Evolutionary conservation across 2,797 vertebrate species (phyloP).

Genomic region (Coracias cyanogaster): DNA sequence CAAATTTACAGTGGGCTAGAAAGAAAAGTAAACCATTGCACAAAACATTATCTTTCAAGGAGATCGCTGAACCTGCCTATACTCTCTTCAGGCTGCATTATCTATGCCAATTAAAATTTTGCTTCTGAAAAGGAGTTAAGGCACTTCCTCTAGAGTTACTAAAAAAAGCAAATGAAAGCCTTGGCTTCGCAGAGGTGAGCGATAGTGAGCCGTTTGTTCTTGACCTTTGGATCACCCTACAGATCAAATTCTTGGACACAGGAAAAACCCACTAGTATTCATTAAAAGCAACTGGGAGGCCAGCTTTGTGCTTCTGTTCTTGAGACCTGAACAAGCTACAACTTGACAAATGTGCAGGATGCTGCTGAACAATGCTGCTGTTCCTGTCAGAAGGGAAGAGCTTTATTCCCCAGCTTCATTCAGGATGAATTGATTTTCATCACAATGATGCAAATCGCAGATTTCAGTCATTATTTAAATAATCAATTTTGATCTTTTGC

Average conservation of each 20-base stretch:
- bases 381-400: conserved; percentile 49
- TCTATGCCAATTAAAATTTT: conserved; percentile 64
- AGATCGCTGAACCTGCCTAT: not conserved
- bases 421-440: conserved; percentile 4
- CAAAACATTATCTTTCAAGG: not conserved
- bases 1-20: not conserved
- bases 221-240: conserved; percentile 71
- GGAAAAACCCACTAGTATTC: conserved; percentile 72
- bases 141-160: conserved; percentile 76
- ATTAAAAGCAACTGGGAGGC: conserved; percentile 75
- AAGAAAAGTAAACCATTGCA: not conserved
- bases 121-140: conserved; percentile 64
- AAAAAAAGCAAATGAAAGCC: conserved; percentile 78
- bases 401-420: not conserved
- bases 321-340: conserved; percentile 19
- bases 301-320: conserved; percentile 61
- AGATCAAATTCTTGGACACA: conserved; percentile 76
- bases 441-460: conserved; percentile 24
- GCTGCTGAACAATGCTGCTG: conserved; percentile 64
- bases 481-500: not conserved
- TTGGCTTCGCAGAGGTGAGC: conserved; percentile 59
- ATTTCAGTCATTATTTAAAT: conserved; percentile 21
- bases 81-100: conserved; percentile 26
- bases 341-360: conserved; percentile 72
- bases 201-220: conserved; percentile 70